Percentiles rank a stretch among this genome's conserved stretches.
phyloP scores from a whole-genome alignment of 2,797 vertebrate genomes.

The Notolabrus celidotus region DNA sequence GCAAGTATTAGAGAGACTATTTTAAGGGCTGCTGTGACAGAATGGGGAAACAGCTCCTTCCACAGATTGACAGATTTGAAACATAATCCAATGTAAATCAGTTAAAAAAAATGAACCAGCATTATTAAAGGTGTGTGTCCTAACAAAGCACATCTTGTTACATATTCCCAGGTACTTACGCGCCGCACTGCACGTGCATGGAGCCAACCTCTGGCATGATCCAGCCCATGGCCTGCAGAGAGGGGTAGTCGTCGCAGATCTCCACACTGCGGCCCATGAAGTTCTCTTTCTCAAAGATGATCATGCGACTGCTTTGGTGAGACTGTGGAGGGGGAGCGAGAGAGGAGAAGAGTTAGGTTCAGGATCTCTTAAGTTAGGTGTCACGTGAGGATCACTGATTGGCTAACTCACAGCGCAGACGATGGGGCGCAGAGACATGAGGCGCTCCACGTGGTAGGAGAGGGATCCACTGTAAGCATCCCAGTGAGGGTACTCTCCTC shows the following conservation, averaged over 20 bases:
- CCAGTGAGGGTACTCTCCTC: constrained; percentile 90
- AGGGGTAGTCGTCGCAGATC: constrained; percentile 88
- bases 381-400: not conserved
- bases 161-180: constrained; percentile 75
- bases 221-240: constrained; percentile 90
- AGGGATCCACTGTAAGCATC: constrained; percentile 87
- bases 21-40: constrained; percentile 3
- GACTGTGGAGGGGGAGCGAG: constrained; percentile 64
- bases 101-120: not conserved
- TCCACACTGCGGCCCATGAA: constrained; percentile 86
- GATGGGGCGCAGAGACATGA: constrained; percentile 87
- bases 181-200: constrained; percentile 89
- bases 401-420: constrained; percentile 84
- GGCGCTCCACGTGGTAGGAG: constrained; percentile 85
- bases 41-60: not conserved
- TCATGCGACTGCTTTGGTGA: constrained; percentile 84
- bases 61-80: not conserved
- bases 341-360: not conserved
- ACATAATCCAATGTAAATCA: not conserved
- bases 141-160: constrained; percentile 1
- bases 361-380: no score
- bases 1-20: constrained; percentile 13
- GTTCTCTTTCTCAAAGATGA: constrained; percentile 86
- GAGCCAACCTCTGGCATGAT: constrained; percentile 85
- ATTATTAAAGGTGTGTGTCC: not conserved